phyloP scores from a whole-genome alignment of 2,888 invertebrate species.

The Ptilodon capucinus region DNA sequence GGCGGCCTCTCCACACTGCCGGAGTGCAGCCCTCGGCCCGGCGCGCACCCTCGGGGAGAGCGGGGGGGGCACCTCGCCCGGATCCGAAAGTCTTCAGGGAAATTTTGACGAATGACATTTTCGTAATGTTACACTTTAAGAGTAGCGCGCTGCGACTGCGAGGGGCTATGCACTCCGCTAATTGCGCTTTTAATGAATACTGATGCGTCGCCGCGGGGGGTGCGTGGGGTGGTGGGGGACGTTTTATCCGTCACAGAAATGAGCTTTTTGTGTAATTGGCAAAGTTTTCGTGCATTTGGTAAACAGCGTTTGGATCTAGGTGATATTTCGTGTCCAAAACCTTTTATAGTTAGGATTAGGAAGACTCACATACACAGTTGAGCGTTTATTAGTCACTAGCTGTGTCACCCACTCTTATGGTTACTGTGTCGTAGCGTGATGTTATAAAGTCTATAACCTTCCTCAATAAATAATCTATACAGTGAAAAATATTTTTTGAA shows the following conservation, averaged over 20 bases:
- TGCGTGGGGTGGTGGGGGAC: conserved; percentile 3
- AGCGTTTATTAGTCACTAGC: too few species aligned
- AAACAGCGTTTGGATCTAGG: too few species aligned
- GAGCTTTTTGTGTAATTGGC: conserved; percentile 52
- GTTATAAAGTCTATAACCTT: too few species aligned
- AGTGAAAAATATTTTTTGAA: too few species aligned
- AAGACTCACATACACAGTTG: too few species aligned
- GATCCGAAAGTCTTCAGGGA: conserved; percentile 58
- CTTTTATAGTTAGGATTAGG: too few species aligned
- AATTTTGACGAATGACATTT: conserved; percentile 74
- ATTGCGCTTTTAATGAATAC: conserved; percentile 70
- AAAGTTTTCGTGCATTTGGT: conserved; percentile 33
- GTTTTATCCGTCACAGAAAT: conserved; percentile 1
- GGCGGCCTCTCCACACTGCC: conserved; percentile 15
- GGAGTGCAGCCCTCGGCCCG: conserved; percentile 19
- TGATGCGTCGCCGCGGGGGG: conserved; percentile 35
- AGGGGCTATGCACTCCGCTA: conserved; percentile 62
- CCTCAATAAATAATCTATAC: too few species aligned
- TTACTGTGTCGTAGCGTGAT: too few species aligned
- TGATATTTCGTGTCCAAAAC: too few species aligned
- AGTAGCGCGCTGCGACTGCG: conserved; percentile 36
- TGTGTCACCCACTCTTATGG: too few species aligned
- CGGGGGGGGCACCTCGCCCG: conserved; percentile 23
- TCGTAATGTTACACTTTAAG: conserved; percentile 61
- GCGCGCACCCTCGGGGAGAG: conserved; percentile 6